Conservation (phyloP, 2,888 invertebrate species). For the Hirtodrosophila duncani region DNA sequence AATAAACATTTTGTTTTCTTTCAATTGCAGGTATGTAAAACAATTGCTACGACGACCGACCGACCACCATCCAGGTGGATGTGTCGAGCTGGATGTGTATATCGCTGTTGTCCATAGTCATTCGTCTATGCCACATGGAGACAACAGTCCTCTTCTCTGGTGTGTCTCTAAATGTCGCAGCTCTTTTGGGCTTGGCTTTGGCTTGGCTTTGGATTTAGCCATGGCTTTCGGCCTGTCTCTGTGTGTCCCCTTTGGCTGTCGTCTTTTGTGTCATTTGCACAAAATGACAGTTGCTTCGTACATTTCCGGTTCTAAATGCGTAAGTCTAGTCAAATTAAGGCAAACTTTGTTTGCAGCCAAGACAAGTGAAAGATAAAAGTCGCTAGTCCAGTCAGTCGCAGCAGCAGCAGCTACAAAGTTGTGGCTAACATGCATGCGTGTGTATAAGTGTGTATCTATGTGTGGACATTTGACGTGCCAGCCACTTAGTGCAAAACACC, state of each 20-base stretch:
- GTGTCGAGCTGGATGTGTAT: too few species aligned
- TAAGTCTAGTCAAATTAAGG: conserved; percentile 73
- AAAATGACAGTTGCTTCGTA: conserved; percentile 63
- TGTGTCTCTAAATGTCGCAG: too few species aligned
- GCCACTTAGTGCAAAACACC: conserved; percentile 67
- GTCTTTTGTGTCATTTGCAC: conserved; percentile 71
- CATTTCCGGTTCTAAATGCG: conserved; percentile 73
- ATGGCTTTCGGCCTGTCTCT: conserved; percentile 10
- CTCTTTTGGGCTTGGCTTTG: too few species aligned
- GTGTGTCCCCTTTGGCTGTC: conserved; percentile 36
- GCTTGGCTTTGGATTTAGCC: too few species aligned
- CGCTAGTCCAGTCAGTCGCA: conserved; percentile 26
- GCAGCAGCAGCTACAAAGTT: conserved; percentile 7
- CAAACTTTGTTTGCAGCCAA: conserved; percentile 41
- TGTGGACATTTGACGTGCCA: conserved; percentile 38
- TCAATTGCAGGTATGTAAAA: conserved; percentile 30
- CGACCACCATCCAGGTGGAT: too few species aligned
- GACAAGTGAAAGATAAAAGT: conserved; percentile 49
- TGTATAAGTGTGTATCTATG: conserved; percentile 2
- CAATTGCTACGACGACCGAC: conserved; percentile 5
- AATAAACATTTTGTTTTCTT: too few species aligned
- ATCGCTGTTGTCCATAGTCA: conserved; percentile 13
- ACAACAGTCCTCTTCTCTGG: conserved; percentile 19
- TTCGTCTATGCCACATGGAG: conserved; percentile 32
- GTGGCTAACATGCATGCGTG: too few species aligned